Base-by-base conservation (phyloP, 92 coral and sea anemone genomes). In the Plumapathes pennacea region DNA sequence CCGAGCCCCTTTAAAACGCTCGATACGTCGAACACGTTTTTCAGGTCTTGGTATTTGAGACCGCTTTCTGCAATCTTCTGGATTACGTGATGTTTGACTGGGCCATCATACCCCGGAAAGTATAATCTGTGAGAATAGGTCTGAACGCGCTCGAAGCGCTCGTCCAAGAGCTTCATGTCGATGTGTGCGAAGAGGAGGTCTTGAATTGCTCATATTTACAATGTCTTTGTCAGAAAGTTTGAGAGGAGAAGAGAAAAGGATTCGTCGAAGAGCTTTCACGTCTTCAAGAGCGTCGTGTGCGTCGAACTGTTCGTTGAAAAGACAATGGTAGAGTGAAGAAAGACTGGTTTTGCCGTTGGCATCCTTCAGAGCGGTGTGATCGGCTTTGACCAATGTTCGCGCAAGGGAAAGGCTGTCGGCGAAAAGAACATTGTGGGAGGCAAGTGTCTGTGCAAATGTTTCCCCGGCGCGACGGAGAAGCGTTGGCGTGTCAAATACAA, bases 271-370 rank as follows among this genome's bases (percentile, higher is more conserved):
- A 48, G 84, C 77, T 26, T 47, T 52, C 21, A 57, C 71, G 22
- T 75, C 82, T 56, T 75, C 62, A 22, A 77, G 43, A 56, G 77
- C 60, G 56, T 68, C 71, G 45, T 77, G 83, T 23, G 76, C 83
- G 14, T 76, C 61, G 67, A 67, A 67, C 4, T 45, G 12, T 38
- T 57, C 37, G 1, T 57, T 36, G 39, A 76, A 65, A 54, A 76
- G 43, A 39, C 34, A 38, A 14, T 34, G 34, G 25, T 48, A 48
- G 28, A 50, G 25, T 23, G 53, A 23, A 54, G 34, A 39, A 45
- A 46, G 76, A 39, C 59, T 58, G 23, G 43, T 43, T 28, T 54
- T 21, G 36, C 59, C 48, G 39, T 11, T 13, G 21, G 46, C 28
- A 4, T 51, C 23, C 29, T 42, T 5, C 11, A 57, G 32, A 12